Base-by-base conservation (phyloP, 2,797 vertebrate genomes). In the Sebastes miniatus region DNA sequence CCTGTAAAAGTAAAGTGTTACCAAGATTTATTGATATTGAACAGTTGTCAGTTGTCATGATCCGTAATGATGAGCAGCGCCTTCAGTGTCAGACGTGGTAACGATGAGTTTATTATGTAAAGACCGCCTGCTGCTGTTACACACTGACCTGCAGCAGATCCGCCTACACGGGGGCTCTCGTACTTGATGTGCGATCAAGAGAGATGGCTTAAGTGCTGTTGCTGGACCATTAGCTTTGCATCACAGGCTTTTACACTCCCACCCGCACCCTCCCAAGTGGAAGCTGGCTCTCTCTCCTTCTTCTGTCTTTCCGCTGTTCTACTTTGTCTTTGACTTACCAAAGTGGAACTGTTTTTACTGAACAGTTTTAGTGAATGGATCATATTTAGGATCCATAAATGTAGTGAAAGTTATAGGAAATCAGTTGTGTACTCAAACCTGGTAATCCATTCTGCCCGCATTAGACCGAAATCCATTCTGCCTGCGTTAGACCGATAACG, bases 161-260 rank as follows among this genome's bases (percentile, higher is more conserved):
- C 12, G 3, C 75, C 61, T 77, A 70, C 74, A 34, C 2, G 13
- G 58, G 13, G 58, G 36, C 58, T 77, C 43, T 71, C 36, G 43
- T 36, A 57, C 56, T 56, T 62, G 6, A 75, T 67, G 56, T 69
- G 66, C 8, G 4, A 66, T 76, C 68, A 43, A 52, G 58, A 80
- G 73, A 43, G 76, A 65, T 64, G 66, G 66, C 64, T 82, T 34
- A 80, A 85, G 73, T 87, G 83, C 78, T 36, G 39, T 69, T 83
- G 62, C 70, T 78, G 63, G 69, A 76, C 81, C 69, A 74, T 81
- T 79, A 85, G 59, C 69, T 69, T 76, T 57, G 27, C 77, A 67
- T 79, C 75, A 83, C 65, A 76, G 73, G 77, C 76, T 81, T 77
- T 83, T 84, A 83, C 73, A 61, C 74, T 57, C 63, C 64, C 69